Conservation (phyloP, 2,113 vertebrate species). For the Melanocharis versteri region DNA sequence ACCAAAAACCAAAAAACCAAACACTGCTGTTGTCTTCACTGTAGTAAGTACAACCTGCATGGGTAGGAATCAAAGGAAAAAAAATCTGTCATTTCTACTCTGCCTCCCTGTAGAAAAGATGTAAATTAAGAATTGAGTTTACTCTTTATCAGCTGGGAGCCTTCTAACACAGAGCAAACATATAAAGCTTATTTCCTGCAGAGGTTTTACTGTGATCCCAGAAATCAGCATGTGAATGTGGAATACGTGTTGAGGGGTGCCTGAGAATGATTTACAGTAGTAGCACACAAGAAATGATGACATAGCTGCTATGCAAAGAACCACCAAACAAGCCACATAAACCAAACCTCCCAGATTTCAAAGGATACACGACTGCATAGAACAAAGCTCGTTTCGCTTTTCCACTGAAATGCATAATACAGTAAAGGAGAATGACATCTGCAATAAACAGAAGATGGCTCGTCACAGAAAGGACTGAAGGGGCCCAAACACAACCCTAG, state of each 20-base stretch:
- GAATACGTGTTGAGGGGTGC: neutral
- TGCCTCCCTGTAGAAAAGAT: neutral
- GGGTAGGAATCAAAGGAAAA: neutral
- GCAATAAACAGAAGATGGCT: slow-evolving; percentile 30
- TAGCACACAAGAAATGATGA: neutral
- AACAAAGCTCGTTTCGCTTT: slow-evolving; percentile 72
- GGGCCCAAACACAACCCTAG: neutral
- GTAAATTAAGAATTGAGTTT: neutral
- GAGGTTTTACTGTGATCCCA: neutral
- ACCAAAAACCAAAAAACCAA: too few species aligned
- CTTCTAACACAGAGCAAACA: neutral
- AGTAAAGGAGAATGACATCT: slow-evolving; percentile 84
- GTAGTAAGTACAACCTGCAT: neutral
- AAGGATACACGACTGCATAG: slow-evolving; percentile 86
- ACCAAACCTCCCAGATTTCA: neutral
- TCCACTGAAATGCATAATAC: slow-evolving; percentile 83
- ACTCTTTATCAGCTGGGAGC: neutral
- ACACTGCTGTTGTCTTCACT: neutral
- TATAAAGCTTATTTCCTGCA: neutral
- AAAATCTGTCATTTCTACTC: neutral
- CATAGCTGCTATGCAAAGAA: neutral
- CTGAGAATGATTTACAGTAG: neutral
- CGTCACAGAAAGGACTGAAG: neutral
- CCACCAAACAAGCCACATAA: neutral
- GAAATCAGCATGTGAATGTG: neutral